A percentile compares a stretch with the other conserved stretches of the same genome.
Conservation (phyloP, 2,113 vertebrate species). For the Odontesthes bonariensis region DNA sequence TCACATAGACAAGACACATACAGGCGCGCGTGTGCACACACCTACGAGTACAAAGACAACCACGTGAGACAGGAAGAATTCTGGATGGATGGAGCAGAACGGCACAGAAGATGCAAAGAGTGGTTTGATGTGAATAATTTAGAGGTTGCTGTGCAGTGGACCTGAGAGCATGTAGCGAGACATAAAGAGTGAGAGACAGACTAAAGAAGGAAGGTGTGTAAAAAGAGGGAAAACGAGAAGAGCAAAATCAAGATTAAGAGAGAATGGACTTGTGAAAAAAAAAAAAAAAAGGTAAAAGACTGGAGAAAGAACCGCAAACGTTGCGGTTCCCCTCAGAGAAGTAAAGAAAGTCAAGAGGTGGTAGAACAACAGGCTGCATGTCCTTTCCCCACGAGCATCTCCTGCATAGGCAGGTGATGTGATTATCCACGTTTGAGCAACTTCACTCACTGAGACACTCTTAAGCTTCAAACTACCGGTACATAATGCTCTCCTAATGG, state of each 20-base stretch:
- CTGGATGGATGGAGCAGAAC: slow-evolving; percentile 67
- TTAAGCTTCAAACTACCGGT: slow-evolving; percentile 70
- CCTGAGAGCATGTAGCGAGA: slow-evolving; percentile 60
- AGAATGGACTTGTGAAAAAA: slow-evolving; percentile 12
- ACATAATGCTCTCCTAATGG: slow-evolving; percentile 80
- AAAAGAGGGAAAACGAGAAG: slow-evolving; percentile 3
- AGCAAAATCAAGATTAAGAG: not conserved
- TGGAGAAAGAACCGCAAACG: slow-evolving; percentile 33
- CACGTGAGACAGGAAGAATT: slow-evolving; percentile 57
- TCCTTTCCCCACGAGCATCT: slow-evolving; percentile 51
- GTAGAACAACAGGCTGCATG: slow-evolving; percentile 60
- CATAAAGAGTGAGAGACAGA: slow-evolving; percentile 20
- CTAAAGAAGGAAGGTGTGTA: slow-evolving; percentile 21
- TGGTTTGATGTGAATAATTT: slow-evolving; percentile 78
- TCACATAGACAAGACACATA: not conserved
- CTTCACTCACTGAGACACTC: slow-evolving; percentile 74
- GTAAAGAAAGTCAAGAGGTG: slow-evolving; percentile 35
- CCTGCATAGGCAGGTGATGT: slow-evolving; percentile 71
- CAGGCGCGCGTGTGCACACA: slow-evolving; percentile 7
- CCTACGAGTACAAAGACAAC: slow-evolving; percentile 6
- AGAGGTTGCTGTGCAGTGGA: slow-evolving; percentile 69
- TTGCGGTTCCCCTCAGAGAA: slow-evolving; percentile 48
- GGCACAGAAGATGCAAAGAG: slow-evolving; percentile 71
- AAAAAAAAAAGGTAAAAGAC: slow-evolving; percentile 30
- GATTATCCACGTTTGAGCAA: slow-evolving; percentile 79